A percentile compares a stretch with the other conserved stretches of the same genome.
These are phyloP conservation scores for Hormiphora californensis DNA, from an alignment of 37 sponge, comb jelly and placozoan species.

Conservation along the genomic window DNA sequence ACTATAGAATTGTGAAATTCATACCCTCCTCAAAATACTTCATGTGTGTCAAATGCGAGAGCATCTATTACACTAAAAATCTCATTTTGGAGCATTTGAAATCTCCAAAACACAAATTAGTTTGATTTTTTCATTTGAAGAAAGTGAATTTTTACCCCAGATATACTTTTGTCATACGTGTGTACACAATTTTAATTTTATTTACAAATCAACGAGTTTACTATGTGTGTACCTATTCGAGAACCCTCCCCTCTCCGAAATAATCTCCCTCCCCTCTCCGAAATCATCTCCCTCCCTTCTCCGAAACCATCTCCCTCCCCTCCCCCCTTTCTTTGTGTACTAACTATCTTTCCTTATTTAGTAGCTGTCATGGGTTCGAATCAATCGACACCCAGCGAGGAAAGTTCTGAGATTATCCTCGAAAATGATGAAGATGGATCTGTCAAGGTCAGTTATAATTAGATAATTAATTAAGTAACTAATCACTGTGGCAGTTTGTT, in stretches of 20 bases:
- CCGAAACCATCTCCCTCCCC: too few species aligned
- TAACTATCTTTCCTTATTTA: too few species aligned
- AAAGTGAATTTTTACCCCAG: background rate
- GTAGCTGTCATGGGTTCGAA: background rate
- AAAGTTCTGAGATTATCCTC: background rate
- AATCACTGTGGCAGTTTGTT: too few species aligned
- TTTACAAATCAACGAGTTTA: too few species aligned
- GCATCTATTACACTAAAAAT: conserved; percentile 41
- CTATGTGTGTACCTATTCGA: too few species aligned
- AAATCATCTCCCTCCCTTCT: too few species aligned
- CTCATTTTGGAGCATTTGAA: conserved; percentile 20
- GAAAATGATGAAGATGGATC: conserved; percentile 22
- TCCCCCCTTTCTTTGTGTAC: too few species aligned
- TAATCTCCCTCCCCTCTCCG: too few species aligned
- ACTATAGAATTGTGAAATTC: conserved; percentile 37
- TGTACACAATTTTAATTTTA: background rate
- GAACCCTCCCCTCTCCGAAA: too few species aligned
- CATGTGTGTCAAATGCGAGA: conserved; percentile 34
- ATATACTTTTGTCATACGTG: background rate
- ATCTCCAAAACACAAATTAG: conserved; percentile 29
- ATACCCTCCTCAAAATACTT: conserved; percentile 1
- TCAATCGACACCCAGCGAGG: conserved; percentile 18
- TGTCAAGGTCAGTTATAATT: too few species aligned
- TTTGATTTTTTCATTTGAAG: background rate
- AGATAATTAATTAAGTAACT: too few species aligned